Evolutionary conservation across 2,797 vertebrate species (phyloP), one percentile per base, ranked within the genome.

Genomic region (Echiichthys vipera): DNA sequence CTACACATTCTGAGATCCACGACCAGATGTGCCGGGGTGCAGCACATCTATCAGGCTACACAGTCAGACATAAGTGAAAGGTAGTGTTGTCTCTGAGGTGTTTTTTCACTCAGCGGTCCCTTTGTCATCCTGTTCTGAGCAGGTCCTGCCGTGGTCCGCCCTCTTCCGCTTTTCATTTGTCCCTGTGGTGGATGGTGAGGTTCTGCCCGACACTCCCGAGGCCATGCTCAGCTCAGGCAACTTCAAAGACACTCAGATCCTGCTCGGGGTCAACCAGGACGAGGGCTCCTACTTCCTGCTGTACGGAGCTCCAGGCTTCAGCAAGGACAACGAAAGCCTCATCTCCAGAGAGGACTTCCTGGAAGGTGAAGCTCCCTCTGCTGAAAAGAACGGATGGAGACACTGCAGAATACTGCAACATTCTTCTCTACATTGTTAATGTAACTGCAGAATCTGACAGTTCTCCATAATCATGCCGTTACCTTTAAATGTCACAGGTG

Each of bases 91-190:
- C 17, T n/a, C 39, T 43, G 27, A 37, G n/a, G 11, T n/a, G 34
- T 39, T 12, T 45, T 49, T 18, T 25, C 25, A 5, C 22, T 54
- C 5, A 40, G 2, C 25, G 5, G 1, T 42, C 5, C 7, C 11
- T 36, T 39, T 65, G 12, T 56, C 20, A 3, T 71, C 17, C 15
- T 64, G 15, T 42, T 63, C 10, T 59, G 65, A 67, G 5, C 80
- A 93, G 92, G 92, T 94, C 20, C 61, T 98, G 47, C 96, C 96
- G 0, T 96, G 95, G 77, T 91, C 93, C 1, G 94, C 96, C 10
- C 85, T 97, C 36, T 98, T 98, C 89, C 94, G 97, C 5, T 98
- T 97, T 81, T 94, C 97, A 3, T 98, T 98, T 11, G 97, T 98
- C 12, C 97, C 97, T 0, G 92, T 98, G 32, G 89, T 97, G 37